These are phyloP conservation scores for Eilema depressum DNA, from an alignment of 2,888 invertebrate species.

Conservation along the genomic window DNA sequence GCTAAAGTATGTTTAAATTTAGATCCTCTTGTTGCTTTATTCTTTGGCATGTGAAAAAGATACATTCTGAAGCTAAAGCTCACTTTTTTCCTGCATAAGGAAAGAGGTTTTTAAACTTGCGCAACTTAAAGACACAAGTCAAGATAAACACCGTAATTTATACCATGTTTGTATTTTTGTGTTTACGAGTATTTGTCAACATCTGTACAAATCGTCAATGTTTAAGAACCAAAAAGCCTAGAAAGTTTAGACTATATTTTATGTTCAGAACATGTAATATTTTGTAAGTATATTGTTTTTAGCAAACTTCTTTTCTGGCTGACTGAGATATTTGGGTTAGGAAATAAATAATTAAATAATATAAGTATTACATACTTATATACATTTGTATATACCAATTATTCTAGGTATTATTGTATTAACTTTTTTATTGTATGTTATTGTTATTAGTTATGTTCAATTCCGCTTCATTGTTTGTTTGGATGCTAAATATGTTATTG, in stretches of 20 bases:
- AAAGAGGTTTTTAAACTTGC: neutral
- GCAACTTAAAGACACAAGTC: neutral
- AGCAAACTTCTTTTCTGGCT: slow-evolving; percentile 17
- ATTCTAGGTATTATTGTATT: slow-evolving; percentile 18
- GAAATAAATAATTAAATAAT: slow-evolving; percentile 45
- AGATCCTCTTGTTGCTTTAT: too few species aligned
- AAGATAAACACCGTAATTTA: neutral
- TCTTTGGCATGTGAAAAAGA: neutral
- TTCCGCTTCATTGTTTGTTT: slow-evolving; percentile 24
- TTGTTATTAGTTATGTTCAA: slow-evolving; percentile 46
- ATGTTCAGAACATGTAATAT: slow-evolving; percentile 5
- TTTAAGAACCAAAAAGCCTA: neutral
- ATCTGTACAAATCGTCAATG: neutral
- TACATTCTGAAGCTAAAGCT: neutral
- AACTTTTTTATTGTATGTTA: slow-evolving; percentile 45
- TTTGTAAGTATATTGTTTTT: neutral
- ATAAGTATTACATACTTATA: slow-evolving; percentile 65
- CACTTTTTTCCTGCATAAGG: too few species aligned
- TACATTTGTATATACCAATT: slow-evolving; percentile 77
- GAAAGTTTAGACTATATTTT: neutral
- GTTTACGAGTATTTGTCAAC: neutral
- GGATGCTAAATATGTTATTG: slow-evolving; percentile 30
- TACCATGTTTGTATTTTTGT: neutral
- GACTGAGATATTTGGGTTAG: slow-evolving; percentile 27
- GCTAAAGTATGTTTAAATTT: neutral